Base-by-base conservation (phyloP, 2,888 invertebrate genomes). In the Neoitamus cyanurus region DNA sequence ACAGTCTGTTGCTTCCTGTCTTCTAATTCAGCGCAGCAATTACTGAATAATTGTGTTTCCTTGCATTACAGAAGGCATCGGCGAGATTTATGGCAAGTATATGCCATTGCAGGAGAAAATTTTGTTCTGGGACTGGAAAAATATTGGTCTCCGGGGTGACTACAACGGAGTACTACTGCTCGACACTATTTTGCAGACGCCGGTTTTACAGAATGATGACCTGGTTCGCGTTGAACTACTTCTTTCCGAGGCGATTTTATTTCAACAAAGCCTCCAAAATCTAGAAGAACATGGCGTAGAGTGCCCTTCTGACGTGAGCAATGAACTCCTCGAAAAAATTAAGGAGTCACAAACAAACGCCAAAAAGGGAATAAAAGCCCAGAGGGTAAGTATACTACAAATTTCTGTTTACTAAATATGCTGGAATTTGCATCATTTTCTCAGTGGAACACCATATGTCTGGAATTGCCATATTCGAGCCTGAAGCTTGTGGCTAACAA, bases 401-500 rank as follows among this genome's bases (percentile, higher is more conserved):
- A 2, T 58, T 7, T 3, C 9, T 25, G 5, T 42, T 15, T n/a
- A 0, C 9, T 9, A 75, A 6, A 75, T 15, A 34, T 20, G 13
- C 9, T 84, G n/a, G n/a, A 69, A 58, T 73, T 83, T 37, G 31
- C 84, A 86, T 42, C 70, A 84, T 75, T 85, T 31, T 83, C 83
- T 73, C 91, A 98, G 97, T 98, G 98, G 98, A 97, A 96, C 88
- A 97, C 97, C 87, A 95, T 98, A 87, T 97, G 96, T 88, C 90
- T 98, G 89, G 94, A 95, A 89, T 92, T 97, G 86, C 95, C 96
- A 72, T 95, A 97, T 90, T 94, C 95, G 85, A 94, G 95, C 73
- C 92, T 98, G 80, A 96, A 96, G 88, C 92, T 94, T 87, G 96
- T 97, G 4, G 96, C 96, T 87, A 94, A 94, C 85, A 95, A 94